These are phyloP conservation scores for Gopherus flavomarginatus DNA, from an alignment of 2,113 vertebrate genomes.

Conservation along the genomic window DNA sequence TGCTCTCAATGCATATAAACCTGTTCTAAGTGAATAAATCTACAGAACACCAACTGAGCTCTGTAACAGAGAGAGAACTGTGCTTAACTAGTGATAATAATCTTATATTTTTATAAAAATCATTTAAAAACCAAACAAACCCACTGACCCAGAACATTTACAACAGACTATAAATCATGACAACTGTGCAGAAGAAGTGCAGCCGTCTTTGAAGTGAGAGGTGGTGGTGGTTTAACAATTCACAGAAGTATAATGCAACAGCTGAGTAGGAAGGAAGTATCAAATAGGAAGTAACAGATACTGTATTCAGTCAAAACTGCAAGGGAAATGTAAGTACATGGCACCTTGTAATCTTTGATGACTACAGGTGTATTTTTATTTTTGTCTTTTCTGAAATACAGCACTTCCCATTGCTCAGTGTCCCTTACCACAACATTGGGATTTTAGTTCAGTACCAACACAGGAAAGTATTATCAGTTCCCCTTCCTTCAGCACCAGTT, in stretches of 20 bases:
- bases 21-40: constrained; percentile 11
- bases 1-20: neutral
- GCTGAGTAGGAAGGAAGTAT: neutral
- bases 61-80: neutral
- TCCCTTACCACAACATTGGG: neutral
- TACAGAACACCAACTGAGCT: neutral
- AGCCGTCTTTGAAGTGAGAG: constrained; percentile 1
- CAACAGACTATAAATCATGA: neutral
- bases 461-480: neutral
- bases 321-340: accelerated
- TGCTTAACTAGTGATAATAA: constrained; percentile 23
- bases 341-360: neutral
- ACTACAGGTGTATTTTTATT: neutral
- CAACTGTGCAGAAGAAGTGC: neutral
- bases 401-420: neutral
- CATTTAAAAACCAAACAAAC: neutral
- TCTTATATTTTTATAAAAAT: constrained; percentile 13
- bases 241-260: accelerated
- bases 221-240: neutral
- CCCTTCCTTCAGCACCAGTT: neutral
- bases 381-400: neutral
- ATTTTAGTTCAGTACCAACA: neutral
- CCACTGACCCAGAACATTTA: neutral
- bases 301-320: neutral
- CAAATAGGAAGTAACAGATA: neutral